These are phyloP conservation scores for Agrilus biguttatus DNA, from an alignment of 2,888 invertebrate genomes.

Conservation along the genomic window DNA sequence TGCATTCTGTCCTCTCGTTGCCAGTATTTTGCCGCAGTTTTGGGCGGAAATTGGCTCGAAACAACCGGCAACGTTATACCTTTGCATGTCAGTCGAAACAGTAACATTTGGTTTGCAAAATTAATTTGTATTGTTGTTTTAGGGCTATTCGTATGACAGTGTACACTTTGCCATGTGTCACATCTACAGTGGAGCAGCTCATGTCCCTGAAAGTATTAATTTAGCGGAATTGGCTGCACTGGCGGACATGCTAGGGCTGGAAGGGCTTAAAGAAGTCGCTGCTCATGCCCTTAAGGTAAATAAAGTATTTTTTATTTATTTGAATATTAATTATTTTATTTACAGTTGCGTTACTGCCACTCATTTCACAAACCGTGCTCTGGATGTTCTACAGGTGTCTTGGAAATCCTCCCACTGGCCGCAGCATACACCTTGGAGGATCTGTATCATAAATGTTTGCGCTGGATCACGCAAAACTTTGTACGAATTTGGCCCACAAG, in stretches of 20 bases:
- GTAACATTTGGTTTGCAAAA: not conserved
- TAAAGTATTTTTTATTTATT: slow-evolving; percentile 18
- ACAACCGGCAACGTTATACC: slow-evolving; percentile 61
- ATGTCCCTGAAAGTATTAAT: slow-evolving; percentile 74
- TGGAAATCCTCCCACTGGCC: slow-evolving; percentile 76
- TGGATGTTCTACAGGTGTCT: slow-evolving; percentile 71
- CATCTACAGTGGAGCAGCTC: slow-evolving; percentile 85
- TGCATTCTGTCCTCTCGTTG: slow-evolving; percentile 85
- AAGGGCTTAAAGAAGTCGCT: slow-evolving; percentile 85
- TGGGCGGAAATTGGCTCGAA: slow-evolving; percentile 72
- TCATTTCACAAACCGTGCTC: slow-evolving; percentile 90
- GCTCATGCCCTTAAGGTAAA: slow-evolving; percentile 69
- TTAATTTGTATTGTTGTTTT: slow-evolving; percentile 4
- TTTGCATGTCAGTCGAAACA: slow-evolving; percentile 53
- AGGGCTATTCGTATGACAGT: slow-evolving; percentile 49
- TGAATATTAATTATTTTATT: no score
- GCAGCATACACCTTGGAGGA: slow-evolving; percentile 79
- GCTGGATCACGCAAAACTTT: slow-evolving; percentile 81
- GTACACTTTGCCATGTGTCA: slow-evolving; percentile 87
- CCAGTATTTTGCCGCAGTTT: slow-evolving; percentile 82
- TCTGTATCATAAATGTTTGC: slow-evolving; percentile 68
- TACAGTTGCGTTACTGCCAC: slow-evolving; percentile 56
- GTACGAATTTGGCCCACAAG: slow-evolving; percentile 83
- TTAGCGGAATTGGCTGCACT: slow-evolving; percentile 76
- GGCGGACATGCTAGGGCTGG: slow-evolving; percentile 79